Conservation (phyloP, 2,797 vertebrate species). For the Danio aesculapii region DNA sequence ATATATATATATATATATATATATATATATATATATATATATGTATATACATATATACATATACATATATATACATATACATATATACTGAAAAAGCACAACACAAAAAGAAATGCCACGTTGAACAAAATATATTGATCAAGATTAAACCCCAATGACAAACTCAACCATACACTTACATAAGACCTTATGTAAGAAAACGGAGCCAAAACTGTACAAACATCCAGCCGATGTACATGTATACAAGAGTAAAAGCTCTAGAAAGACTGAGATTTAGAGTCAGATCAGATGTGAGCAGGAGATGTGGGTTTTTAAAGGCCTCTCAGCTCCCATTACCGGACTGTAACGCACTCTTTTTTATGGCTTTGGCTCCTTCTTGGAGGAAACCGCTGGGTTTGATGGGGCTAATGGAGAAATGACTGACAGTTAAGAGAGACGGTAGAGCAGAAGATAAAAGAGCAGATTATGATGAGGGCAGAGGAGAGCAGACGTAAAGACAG, state of each 20-base stretch:
- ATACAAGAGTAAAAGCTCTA: background rate
- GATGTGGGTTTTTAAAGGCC: conserved; percentile 42
- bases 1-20: too few species aligned
- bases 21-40: too few species aligned
- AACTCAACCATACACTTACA: background rate
- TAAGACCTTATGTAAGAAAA: background rate
- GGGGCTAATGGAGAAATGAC: conserved; percentile 26
- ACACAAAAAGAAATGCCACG: background rate
- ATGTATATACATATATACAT: too few species aligned
- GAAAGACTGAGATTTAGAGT: conserved; percentile 15
- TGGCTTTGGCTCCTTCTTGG: conserved; percentile 25
- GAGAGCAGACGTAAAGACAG: background rate
- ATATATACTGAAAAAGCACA: too few species aligned
- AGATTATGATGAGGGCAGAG: conserved; percentile 17
- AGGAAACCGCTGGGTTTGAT: conserved; percentile 20
- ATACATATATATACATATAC: too few species aligned
- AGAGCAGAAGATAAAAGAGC: background rate
- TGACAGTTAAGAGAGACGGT: conserved; percentile 25
- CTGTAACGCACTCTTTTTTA: conserved; percentile 46
- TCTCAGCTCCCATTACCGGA: conserved; percentile 48
- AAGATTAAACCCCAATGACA: background rate
- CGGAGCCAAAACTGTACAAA: background rate
- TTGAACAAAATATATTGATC: background rate
- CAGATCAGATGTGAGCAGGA: conserved; percentile 32
- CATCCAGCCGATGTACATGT: background rate